Conservation (phyloP, 2,888 invertebrate genomes). For the Cephus runcator region DNA sequence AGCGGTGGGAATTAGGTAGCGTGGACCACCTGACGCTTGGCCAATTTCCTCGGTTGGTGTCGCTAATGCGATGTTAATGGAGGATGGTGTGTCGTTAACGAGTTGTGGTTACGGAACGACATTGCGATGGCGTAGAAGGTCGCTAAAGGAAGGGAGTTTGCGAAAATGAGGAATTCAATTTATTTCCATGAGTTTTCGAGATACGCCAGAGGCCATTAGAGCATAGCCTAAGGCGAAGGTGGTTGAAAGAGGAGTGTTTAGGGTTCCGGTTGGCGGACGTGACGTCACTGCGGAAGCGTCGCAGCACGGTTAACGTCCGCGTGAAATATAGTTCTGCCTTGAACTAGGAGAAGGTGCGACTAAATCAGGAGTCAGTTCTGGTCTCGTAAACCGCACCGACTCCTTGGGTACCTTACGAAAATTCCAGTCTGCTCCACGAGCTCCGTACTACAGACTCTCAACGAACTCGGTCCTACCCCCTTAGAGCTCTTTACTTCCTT, state of each 20-base stretch:
- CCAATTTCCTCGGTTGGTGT: not conserved
- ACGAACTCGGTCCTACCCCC: slow-evolving; percentile 4
- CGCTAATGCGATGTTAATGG: not conserved
- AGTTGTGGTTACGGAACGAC: not conserved
- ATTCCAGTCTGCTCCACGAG: not conserved
- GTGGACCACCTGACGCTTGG: not conserved
- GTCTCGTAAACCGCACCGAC: not conserved
- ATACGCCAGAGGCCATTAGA: not conserved
- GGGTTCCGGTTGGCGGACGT: slow-evolving; percentile 25
- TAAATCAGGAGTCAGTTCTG: not conserved
- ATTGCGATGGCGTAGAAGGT: not conserved
- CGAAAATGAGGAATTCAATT: not conserved
- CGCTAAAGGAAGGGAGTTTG: not conserved
- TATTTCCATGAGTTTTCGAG: not conserved
- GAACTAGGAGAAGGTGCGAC: not conserved
- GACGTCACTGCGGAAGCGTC: slow-evolving; percentile 35
- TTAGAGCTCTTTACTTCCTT: slow-evolving; percentile 15
- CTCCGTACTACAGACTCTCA: not conserved
- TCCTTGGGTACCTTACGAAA: not conserved
- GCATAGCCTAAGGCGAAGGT: not conserved
- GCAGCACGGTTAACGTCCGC: slow-evolving; percentile 31
- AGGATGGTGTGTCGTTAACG: not conserved
- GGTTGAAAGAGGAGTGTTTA: slow-evolving; percentile 13
- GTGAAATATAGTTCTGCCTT: slow-evolving; percentile 23
- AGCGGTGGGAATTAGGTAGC: not conserved